phyloP scores from a whole-genome alignment of 2,888 invertebrate species.

The Hypomecis punctinalis region DNA sequence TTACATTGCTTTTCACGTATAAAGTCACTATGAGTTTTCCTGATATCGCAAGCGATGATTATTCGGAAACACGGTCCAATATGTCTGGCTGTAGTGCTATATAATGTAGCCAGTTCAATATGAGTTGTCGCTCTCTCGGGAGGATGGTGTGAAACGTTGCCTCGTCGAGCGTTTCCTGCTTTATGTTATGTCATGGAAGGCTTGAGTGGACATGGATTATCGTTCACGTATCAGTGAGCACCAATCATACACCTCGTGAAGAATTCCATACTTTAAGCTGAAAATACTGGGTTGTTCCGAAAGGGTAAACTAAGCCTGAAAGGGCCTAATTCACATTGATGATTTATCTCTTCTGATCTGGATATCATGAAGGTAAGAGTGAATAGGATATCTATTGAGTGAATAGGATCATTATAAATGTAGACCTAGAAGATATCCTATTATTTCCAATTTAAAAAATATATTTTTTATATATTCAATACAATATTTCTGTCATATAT shows the following conservation, averaged over 20 bases:
- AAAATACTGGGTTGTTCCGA: not conserved
- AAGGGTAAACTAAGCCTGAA: not conserved
- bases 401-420: too few relatives aligned
- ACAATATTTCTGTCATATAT: too few relatives aligned
- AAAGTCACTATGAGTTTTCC: too few relatives aligned
- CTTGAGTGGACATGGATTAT: not conserved
- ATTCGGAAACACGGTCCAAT: slow-evolving; percentile 10
- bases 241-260: not conserved
- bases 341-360: too few relatives aligned
- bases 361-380: too few relatives aligned
- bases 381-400: too few relatives aligned
- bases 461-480: too few relatives aligned
- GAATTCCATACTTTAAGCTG: not conserved
- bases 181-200: slow-evolving; percentile 5
- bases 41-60: too few relatives aligned
- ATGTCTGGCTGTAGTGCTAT: slow-evolving; percentile 12
- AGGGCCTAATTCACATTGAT: not conserved
- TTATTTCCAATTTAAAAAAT: too few relatives aligned
- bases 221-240: too few relatives aligned
- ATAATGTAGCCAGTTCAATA: slow-evolving; percentile 25
- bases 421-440: too few relatives aligned
- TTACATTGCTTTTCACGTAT: too few relatives aligned
- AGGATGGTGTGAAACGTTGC: slow-evolving; percentile 5
- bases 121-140: slow-evolving; percentile 21
- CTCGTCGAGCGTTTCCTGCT: slow-evolving; percentile 9